These are phyloP conservation scores for Cephus pulcher DNA, from an alignment of 2,888 invertebrate genomes.

Conservation along the genomic window DNA sequence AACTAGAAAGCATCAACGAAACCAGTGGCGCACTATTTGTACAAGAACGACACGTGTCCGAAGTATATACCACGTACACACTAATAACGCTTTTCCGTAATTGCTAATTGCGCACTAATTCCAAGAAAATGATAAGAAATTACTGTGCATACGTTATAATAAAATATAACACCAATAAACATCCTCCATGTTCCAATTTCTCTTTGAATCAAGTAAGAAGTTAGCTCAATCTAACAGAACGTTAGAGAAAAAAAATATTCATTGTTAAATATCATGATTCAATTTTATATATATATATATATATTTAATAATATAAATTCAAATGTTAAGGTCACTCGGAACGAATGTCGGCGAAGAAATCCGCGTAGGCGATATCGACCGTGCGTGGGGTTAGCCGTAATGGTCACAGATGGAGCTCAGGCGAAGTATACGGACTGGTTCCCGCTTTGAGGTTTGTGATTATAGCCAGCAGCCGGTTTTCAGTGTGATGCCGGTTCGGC, in stretches of 20 bases:
- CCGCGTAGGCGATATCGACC: slow-evolving; percentile 17
- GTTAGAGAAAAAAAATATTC: not conserved
- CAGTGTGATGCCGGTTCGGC: slow-evolving; percentile 51
- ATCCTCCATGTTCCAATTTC: too few species aligned
- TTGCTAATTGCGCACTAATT: not conserved
- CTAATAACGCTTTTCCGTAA: not conserved
- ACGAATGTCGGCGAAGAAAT: not conserved
- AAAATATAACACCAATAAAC: too few species aligned
- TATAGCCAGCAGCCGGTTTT: slow-evolving; percentile 36
- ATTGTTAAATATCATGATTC: not conserved
- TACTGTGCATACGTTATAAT: not conserved
- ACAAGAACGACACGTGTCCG: not conserved
- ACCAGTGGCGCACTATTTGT: not conserved
- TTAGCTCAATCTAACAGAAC: not conserved
- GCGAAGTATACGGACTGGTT: slow-evolving; percentile 13
- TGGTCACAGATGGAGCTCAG: slow-evolving; percentile 16
- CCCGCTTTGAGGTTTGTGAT: slow-evolving; percentile 20
- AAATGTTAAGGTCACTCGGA: not conserved
- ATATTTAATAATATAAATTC: not conserved
- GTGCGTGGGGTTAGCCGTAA: slow-evolving; percentile 7
- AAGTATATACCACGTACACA: not conserved
- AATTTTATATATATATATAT: not conserved
- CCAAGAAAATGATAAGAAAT: not conserved
- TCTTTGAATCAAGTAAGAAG: not conserved
- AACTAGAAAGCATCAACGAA: not conserved